phyloP scores from a whole-genome alignment of 2,113 vertebrate species.

The Equus przewalskii region DNA sequence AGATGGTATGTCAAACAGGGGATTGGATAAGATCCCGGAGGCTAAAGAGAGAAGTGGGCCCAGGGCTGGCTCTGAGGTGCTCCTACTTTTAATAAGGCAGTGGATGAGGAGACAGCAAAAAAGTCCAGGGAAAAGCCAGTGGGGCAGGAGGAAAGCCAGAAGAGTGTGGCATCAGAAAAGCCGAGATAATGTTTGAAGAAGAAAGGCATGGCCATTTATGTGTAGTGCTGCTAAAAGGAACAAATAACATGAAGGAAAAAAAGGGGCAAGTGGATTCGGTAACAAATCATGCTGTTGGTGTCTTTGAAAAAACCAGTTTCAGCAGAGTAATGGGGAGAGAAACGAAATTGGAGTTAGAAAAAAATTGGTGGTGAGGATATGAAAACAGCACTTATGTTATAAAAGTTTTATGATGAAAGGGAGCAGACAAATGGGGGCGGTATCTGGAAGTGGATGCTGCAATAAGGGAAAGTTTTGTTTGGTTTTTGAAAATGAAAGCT shows the following conservation, averaged over 20 bases:
- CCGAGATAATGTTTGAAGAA: neutral
- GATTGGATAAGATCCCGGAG: neutral
- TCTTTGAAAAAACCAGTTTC: neutral
- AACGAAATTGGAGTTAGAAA: neutral
- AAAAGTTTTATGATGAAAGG: neutral
- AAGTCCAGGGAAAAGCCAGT: neutral
- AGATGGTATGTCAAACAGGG: neutral
- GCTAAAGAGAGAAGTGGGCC: neutral
- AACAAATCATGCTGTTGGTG: neutral
- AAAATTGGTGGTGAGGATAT: neutral
- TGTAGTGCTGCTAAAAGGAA: neutral
- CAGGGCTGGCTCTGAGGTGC: neutral
- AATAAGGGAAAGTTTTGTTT: neutral
- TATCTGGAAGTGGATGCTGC: neutral
- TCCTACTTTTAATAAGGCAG: neutral
- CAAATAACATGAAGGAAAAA: neutral
- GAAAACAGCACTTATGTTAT: neutral
- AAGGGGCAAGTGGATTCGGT: neutral
- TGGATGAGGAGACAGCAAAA: neutral
- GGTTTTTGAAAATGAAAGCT: neutral
- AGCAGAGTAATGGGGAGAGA: neutral
- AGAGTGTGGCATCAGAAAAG: neutral
- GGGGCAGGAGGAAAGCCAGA: neutral
- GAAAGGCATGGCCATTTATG: neutral
- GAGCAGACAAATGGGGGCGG: neutral